Evolutionary conservation across 2,113 vertebrate genomes (phyloP), one percentile per base, ranked within the genome.

Genomic region (Boleophthalmus pectinirostris): DNA sequence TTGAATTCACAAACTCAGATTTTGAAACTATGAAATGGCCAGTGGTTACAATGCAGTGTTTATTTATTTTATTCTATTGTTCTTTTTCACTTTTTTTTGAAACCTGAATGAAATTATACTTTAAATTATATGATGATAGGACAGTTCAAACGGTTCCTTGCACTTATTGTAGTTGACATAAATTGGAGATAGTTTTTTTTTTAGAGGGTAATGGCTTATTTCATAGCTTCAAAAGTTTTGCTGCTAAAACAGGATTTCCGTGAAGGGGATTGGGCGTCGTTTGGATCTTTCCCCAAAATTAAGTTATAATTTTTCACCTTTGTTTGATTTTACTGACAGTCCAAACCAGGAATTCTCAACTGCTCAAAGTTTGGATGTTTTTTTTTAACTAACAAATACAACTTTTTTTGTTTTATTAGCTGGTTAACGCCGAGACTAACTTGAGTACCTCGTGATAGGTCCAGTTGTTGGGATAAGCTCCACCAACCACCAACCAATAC

Each of bases 171-270:
- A 77, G 74, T 81, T 58, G 24, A 77, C 24, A 70, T 20, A 24
- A 65, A 82, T 83, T 90, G 72, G 49, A 75, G 70, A 78, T 78
- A 74, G 61, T 49, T 77, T 66, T 66, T 63, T 49, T 77, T 66
- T 66, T 63, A 72, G 77, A 56, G 76, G 80, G 82, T 67, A 73
- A 82, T 53, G 64, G 72, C 79, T 92, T 89, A 78, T 94, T 94
- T 93, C 91, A 93, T 92, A 93, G 92, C 88, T 94, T 93, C 90
- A 92, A 92, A 93, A 92, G 73, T 90, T 91, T 91, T 89, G 93
- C 93, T 94, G 93, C 93, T 94, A 93, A 90, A 88, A 91, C 77
- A 82, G 86, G 87, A 91, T 85, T 90, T 90, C 84, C 75, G 83
- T 85, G 83, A 88, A 80, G 91, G 88, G 68, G 69, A 82, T 74